A percentile compares a stretch with the other conserved stretches of the same genome.
Conservation (phyloP, 2,113 vertebrate genomes). For the Eublepharis macularius region DNA sequence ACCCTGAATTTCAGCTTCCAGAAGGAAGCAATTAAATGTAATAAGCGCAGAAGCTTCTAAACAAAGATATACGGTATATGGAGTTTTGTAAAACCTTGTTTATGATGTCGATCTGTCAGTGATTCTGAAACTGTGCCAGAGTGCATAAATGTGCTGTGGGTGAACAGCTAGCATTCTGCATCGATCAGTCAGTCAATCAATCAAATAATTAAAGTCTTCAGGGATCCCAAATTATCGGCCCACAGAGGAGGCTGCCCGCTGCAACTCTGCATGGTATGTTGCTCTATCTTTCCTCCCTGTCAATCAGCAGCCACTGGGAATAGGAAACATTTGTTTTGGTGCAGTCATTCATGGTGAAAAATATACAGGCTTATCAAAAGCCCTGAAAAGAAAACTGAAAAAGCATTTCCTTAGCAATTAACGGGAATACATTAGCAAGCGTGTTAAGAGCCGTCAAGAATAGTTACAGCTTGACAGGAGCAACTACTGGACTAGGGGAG, state of each 20-base stretch:
- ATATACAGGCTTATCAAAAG: neutral
- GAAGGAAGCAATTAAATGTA: conserved; percentile 26
- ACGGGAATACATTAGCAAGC: neutral
- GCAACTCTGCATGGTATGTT: neutral
- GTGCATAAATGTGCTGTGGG: too few relatives aligned
- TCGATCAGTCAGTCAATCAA: neutral
- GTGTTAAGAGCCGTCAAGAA: neutral
- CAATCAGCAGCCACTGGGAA: neutral
- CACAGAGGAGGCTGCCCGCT: neutral
- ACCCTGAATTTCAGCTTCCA: conserved; percentile 43
- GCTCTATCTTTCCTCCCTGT: neutral
- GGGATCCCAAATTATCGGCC: neutral
- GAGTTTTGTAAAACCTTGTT: neutral
- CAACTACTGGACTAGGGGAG: neutral
- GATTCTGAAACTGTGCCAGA: neutral
- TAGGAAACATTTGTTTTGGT: neutral
- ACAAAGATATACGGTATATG: conserved; percentile 30
- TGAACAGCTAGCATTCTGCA: neutral
- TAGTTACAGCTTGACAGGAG: neutral
- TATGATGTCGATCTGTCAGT: neutral
- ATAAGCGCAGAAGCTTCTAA: neutral
- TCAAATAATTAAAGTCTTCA: neutral
- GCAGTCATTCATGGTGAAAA: neutral
- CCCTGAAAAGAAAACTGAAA: neutral
- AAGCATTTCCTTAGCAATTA: neutral